Conservation (phyloP, 2,888 invertebrate species). For the Conchocele bisecta region DNA sequence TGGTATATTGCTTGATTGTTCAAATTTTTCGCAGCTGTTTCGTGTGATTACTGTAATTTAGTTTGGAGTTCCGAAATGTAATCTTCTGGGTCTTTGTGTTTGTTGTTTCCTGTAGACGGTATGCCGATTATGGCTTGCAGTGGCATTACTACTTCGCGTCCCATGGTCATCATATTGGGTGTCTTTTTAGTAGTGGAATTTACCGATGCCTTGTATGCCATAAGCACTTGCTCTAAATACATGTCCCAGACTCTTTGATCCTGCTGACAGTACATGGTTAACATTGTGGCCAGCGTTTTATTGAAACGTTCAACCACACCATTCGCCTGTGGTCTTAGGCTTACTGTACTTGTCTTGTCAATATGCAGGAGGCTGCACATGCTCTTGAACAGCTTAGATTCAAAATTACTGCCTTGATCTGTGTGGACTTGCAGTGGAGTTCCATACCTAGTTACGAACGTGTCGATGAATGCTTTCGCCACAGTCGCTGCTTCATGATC, state of each 20-base stretch:
- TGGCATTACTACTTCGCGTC: no score
- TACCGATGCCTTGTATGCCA: no score
- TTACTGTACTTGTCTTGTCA: slow-evolving; percentile 41
- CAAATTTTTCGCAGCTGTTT: no score
- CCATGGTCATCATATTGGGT: no score
- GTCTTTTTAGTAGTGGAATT: no score
- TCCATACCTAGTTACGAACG: slow-evolving; percentile 4
- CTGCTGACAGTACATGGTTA: slow-evolving; percentile 16
- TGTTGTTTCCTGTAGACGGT: no score
- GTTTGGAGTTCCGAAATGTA: no score
- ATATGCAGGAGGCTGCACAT: slow-evolving; percentile 17
- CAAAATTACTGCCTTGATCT: slow-evolving; percentile 20
- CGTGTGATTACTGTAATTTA: no score
- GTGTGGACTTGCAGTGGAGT: slow-evolving; percentile 12
- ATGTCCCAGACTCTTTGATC: background rate
- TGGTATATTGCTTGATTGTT: no score
- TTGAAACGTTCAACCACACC: slow-evolving; percentile 33
- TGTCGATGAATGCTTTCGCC: background rate
- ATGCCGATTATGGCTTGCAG: no score
- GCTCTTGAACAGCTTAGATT: slow-evolving; percentile 16
- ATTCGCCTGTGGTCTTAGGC: slow-evolving; percentile 37
- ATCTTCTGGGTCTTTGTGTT: no score
- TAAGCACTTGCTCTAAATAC: slow-evolving; percentile 11
- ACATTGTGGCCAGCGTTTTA: slow-evolving; percentile 29
- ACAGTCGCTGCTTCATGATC: slow-evolving; percentile 9